phyloP scores from a whole-genome alignment of 53 echinoderm and acorn worm genomes.

The Apostichopus leukothele region DNA sequence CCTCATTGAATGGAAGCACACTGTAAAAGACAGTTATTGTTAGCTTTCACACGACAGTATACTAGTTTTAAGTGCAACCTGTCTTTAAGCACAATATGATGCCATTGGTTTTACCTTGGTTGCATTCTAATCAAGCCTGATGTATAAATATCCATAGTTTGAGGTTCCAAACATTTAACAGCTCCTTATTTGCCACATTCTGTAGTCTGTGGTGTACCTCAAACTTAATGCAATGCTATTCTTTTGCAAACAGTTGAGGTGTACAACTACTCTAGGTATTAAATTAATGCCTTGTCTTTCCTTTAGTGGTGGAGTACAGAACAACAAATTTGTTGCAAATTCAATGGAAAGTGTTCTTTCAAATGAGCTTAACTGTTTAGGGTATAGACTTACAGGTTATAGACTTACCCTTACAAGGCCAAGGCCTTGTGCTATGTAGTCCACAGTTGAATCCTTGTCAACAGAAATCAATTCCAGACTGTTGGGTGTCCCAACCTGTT shows the following conservation, averaged over 20 bases:
- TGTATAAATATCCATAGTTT: neutral
- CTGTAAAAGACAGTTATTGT: too few species aligned
- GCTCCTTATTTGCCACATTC: neutral
- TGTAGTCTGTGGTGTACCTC: too few species aligned
- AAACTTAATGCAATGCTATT: too few species aligned
- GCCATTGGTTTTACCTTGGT: neutral
- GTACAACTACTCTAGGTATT: slow-evolving; percentile 12
- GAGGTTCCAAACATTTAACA: neutral
- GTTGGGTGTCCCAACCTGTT: slow-evolving; percentile 74
- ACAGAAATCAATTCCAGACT: slow-evolving; percentile 81
- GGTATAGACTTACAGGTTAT: neutral
- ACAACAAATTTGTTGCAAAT: neutral
- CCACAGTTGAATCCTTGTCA: slow-evolving; percentile 67
- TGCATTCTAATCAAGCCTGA: neutral
- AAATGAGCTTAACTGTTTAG: too few species aligned
- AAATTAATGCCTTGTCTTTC: neutral
- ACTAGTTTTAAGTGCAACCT: too few species aligned
- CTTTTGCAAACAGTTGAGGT: too few species aligned
- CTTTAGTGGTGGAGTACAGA: neutral
- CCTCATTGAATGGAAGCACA: too few species aligned
- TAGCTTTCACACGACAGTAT: too few species aligned
- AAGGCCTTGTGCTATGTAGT: slow-evolving; percentile 83
- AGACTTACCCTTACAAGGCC: slow-evolving; percentile 71
- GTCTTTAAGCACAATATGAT: too few species aligned
- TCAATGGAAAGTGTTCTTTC: neutral